phyloP scores from a whole-genome alignment of 2,797 vertebrate species.

The Amblyopsis hoosieri region DNA sequence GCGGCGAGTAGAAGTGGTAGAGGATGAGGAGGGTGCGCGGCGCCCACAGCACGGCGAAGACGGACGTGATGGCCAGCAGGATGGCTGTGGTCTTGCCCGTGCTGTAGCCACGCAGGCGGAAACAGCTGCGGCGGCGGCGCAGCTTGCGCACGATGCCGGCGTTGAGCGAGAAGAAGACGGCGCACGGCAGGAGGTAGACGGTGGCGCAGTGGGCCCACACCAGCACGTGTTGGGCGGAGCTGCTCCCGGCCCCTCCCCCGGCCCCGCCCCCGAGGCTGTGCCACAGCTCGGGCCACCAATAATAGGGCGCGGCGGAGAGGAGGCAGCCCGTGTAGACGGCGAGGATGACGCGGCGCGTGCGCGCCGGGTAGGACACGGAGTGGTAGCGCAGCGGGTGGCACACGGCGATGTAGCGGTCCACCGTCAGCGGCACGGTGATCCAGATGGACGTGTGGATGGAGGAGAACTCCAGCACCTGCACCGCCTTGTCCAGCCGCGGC shows the following conservation, averaged over 20 bases:
- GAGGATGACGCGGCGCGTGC: constrained; percentile 89
- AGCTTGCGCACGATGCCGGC: constrained; percentile 91
- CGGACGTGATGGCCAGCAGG: constrained; percentile 92
- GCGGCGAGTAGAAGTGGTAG: constrained; percentile 91
- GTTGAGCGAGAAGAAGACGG: constrained; percentile 93
- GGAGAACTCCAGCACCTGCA: constrained; percentile 94
- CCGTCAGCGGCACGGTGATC: constrained; percentile 94
- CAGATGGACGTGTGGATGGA: constrained; percentile 97
- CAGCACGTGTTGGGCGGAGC: constrained; percentile 86
- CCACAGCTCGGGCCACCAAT: constrained; percentile 98
- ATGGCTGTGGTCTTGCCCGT: constrained; percentile 96
- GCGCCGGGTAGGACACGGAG: constrained; percentile 92
- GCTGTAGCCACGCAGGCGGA: constrained; percentile 91
- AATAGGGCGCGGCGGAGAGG: constrained; percentile 90
- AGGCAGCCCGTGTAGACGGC: constrained; percentile 90
- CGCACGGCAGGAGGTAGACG: constrained; percentile 92
- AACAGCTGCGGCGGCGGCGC: constrained; percentile 86
- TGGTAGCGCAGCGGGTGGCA: constrained; percentile 95
- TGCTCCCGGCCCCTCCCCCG: constrained; percentile 65
- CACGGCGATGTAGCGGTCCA: constrained; percentile 94
- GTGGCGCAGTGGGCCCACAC: constrained; percentile 95
- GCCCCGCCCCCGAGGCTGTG: constrained; percentile 71
- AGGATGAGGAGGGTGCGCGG: constrained; percentile 91
- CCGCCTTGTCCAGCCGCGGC: constrained; percentile 84
- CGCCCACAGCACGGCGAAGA: constrained; percentile 94